Base-by-base conservation (phyloP, 2,888 invertebrate genomes). In the Plebejus melissa region DNA sequence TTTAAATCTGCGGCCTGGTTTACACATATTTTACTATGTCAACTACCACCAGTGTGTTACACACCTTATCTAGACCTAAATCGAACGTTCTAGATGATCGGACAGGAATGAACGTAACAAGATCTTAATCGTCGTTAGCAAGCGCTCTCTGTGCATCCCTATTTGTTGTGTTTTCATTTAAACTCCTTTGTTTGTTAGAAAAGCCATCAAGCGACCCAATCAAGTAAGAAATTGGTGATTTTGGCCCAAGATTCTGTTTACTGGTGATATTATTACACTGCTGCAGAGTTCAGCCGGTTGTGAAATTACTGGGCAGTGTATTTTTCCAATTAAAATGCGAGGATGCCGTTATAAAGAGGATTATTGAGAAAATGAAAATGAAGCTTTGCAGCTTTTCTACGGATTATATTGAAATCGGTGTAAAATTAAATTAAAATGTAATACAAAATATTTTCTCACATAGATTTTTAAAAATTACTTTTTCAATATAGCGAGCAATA, bases 191-290 rank as follows among this genome's bases (percentile, higher is more conserved):
- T 90, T 88, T 50, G 72, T 72, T 72, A 86, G 82, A 80, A 87
- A 90, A 90, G 86, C 91, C 88, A 93, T 93, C 91, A 91, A 83
- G 83, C 83, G 83, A 87, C 84, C 87, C 88, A 91, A 90, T 91
- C 90, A 90, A 90, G 90, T 91, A 92, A 90, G 90, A 92, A 91
- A 92, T 92, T 90, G 91, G 87, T 88, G 89, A 88, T 89, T 88
- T 87, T 85, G 83, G 79, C 81, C 83, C 82, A 84, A 72, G 50
- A 84, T 72, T 72, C 50, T 72, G 50, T 72, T 72, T 72, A 54
- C 50, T 69, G 74, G 74, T 13, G 69, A 74, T 75, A 69, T 65
- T 65, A 65, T 65, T 65, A 65, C 65, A 65, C 32, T 65, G 65
- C 32, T 65, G 16, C 65, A 36, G 65, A 32, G 32, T 65, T 65